Evolutionary conservation across 2,113 vertebrate genomes (phyloP).

Genomic region (Rhegmatorhina hoffmannsi): DNA sequence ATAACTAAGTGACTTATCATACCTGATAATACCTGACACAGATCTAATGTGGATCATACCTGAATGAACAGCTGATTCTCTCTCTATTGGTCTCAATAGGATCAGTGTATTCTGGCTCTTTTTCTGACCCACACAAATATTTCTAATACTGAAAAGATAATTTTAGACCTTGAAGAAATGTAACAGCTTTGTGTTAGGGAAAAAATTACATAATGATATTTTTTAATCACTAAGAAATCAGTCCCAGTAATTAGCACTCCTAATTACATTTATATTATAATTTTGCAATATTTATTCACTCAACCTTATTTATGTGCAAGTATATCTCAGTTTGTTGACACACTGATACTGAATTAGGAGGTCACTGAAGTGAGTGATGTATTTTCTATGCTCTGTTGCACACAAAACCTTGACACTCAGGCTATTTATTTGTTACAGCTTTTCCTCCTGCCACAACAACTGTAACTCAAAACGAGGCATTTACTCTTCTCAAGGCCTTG

Average conservation of each 20-base stretch:
- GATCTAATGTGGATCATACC: neutral
- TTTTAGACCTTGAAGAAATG: neutral
- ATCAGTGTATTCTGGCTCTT: neutral
- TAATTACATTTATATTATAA: neutral
- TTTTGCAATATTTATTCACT: neutral
- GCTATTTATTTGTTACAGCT: neutral
- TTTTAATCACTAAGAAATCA: neutral
- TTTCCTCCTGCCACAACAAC: neutral
- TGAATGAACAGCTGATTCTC: neutral
- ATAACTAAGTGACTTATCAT: neutral
- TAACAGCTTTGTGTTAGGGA: neutral
- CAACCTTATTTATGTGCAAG: neutral
- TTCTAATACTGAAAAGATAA: neutral
- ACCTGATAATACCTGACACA: neutral
- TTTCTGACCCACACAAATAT: neutral
- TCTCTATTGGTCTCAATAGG: neutral
- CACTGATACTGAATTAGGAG: neutral
- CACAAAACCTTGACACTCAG: neutral
- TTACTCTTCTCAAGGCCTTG: neutral
- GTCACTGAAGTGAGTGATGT: neutral
- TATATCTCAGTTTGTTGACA: neutral
- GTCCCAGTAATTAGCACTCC: neutral
- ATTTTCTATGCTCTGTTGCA: neutral
- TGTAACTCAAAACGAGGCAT: neutral
- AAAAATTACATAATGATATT: neutral